These are phyloP conservation scores for Andrena marginata DNA, from an alignment of 2,888 invertebrate genomes.

Conservation along the genomic window DNA sequence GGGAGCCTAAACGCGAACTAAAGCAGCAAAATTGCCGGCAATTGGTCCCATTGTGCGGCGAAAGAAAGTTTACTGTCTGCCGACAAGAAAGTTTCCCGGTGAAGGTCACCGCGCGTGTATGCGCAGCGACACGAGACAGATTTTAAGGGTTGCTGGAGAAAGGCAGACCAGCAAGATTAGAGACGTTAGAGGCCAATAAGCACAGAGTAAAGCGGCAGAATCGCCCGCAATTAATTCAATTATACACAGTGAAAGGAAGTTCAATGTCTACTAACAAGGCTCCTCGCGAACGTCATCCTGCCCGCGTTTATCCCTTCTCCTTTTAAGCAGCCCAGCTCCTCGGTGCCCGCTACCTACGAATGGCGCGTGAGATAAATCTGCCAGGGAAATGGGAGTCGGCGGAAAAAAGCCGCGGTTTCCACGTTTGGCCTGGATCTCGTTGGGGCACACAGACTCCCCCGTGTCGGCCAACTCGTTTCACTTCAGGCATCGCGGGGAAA, in stretches of 20 bases:
- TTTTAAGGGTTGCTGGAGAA: constrained; percentile 53
- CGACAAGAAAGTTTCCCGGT: constrained; percentile 22
- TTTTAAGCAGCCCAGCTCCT: not conserved
- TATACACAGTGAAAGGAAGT: constrained; percentile 58
- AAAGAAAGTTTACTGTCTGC: constrained; percentile 29
- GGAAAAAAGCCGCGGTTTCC: constrained; percentile 37
- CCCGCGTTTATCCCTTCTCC: constrained; percentile 22
- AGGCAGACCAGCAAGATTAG: constrained; percentile 34
- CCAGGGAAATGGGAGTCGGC: constrained; percentile 31
- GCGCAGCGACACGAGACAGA: not conserved
- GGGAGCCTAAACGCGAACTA: not conserved
- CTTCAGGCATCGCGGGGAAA: not conserved
- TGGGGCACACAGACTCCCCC: not conserved
- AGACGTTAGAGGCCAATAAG: constrained; percentile 32
- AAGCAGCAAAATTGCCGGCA: constrained; percentile 7
- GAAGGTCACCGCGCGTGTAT: constrained; percentile 32
- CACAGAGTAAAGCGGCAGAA: constrained; percentile 44
- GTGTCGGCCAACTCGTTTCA: not conserved
- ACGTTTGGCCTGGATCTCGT: constrained; percentile 46
- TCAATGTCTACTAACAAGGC: constrained; percentile 56
- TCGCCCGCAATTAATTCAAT: constrained; percentile 58
- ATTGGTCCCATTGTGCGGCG: constrained; percentile 9
- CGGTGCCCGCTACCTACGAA: constrained; percentile 24
- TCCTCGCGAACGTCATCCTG: constrained; percentile 26
- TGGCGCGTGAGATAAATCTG: constrained; percentile 44